Conservation (phyloP, 1,140 invertebrate genomes). For the Cyclargus thomasi region DNA sequence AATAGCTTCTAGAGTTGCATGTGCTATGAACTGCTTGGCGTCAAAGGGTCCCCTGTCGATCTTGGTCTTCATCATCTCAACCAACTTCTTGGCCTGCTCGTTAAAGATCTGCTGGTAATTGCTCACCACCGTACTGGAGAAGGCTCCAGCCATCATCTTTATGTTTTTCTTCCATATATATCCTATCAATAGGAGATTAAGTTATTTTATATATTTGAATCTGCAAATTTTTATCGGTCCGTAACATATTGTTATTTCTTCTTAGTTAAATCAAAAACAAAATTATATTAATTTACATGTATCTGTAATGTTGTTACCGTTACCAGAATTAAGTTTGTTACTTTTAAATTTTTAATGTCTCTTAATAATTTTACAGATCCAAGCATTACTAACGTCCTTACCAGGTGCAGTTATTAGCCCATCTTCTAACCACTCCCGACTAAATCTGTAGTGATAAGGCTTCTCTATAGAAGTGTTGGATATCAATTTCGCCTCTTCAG, state of each 20-base stretch:
- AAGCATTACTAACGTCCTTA: neutral
- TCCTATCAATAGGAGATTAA: neutral
- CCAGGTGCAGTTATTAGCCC: conserved; percentile 8
- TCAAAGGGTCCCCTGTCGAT: conserved; percentile 37
- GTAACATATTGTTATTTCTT: no score
- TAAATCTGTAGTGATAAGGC: neutral
- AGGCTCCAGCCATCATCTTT: conserved; percentile 38
- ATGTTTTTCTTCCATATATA: conserved; percentile 44
- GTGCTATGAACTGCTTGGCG: conserved; percentile 33
- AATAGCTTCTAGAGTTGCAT: conserved; percentile 43
- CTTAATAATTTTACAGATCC: neutral
- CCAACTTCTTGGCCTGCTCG: conserved; percentile 31
- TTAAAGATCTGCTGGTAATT: conserved; percentile 41
- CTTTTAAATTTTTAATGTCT: no score
- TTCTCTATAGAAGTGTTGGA: neutral
- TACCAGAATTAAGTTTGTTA: no score
- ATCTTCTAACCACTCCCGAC: conserved; percentile 6
- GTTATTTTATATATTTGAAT: no score
- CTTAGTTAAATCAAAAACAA: no score
- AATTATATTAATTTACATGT: no score
- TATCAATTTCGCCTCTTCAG: neutral
- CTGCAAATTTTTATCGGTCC: neutral
- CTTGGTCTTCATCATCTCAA: conserved; percentile 28
- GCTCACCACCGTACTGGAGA: conserved; percentile 34
- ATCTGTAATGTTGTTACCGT: no score